Evolutionary conservation across 2,888 invertebrate genomes (phyloP).

Genomic region (Nephrotoma flavescens): DNA sequence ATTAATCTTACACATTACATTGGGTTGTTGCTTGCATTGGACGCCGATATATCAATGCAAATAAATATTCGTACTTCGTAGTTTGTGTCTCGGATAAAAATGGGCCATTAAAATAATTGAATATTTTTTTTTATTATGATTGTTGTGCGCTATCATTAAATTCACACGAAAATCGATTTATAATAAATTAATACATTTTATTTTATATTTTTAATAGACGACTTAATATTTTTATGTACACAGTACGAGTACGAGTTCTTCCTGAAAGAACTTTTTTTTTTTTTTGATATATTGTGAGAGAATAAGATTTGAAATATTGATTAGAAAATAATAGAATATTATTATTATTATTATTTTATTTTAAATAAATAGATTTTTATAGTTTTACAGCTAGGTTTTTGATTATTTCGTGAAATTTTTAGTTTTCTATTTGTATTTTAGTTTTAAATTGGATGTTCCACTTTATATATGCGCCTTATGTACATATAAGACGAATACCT

Average conservation of each 20-base stretch:
- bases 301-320: background rate
- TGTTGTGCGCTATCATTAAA: background rate
- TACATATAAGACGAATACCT: background rate
- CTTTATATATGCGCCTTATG: background rate
- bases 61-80: background rate
- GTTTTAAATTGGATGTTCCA: background rate
- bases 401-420: background rate
- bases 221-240: background rate
- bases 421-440: background rate
- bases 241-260: background rate
- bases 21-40: background rate
- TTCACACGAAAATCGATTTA: background rate
- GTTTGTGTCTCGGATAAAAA: background rate
- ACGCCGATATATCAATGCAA: background rate
- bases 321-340: background rate
- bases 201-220: background rate
- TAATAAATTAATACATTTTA: background rate
- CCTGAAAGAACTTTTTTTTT: background rate
- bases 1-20: background rate
- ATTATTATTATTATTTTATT: background rate
- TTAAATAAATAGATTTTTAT: background rate
- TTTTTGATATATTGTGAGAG: background rate
- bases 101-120: background rate
- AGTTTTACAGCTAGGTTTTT: background rate
- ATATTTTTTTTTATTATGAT: background rate